Percentiles rank a stretch among this genome's conserved stretches.
phyloP scores from a whole-genome alignment of 2,797 vertebrate species.

The Sylvilagus floridanus region DNA sequence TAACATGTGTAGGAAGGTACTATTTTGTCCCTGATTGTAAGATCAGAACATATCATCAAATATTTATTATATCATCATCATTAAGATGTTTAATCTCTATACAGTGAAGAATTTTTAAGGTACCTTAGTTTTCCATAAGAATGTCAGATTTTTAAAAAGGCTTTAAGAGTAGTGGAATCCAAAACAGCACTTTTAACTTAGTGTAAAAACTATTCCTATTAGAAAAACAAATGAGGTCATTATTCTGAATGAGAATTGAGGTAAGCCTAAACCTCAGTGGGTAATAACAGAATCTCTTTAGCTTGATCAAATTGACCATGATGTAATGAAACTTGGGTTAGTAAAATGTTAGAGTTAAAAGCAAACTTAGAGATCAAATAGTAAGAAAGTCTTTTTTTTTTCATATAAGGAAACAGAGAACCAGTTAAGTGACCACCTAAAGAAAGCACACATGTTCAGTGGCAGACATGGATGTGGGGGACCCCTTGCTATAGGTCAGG shows the following conservation, averaged over 20 bases:
- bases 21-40: slow-evolving; percentile 67
- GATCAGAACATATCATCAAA: slow-evolving; percentile 70
- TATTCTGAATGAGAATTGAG: neutral
- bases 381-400: neutral
- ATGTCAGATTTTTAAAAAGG: slow-evolving; percentile 57
- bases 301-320: neutral
- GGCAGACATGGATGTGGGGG: neutral
- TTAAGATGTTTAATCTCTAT: slow-evolving; percentile 53
- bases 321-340: neutral
- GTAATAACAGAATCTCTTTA: neutral
- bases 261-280: neutral
- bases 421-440: neutral
- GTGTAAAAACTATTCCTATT: slow-evolving; percentile 46
- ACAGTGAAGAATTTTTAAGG: slow-evolving; percentile 62
- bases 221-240: neutral
- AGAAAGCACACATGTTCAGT: neutral
- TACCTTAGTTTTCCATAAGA: slow-evolving; percentile 46
- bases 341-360: neutral
- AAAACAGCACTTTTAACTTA: slow-evolving; percentile 31
- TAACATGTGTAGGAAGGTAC: slow-evolving; percentile 21
- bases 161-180: slow-evolving; percentile 28
- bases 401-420: neutral
- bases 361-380: neutral
- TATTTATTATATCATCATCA: slow-evolving; percentile 49
- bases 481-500: neutral